A percentile compares a stretch with the other conserved stretches of the same genome.
Conservation (phyloP, 1,140 invertebrate genomes). For the Plodia interpunctella region DNA sequence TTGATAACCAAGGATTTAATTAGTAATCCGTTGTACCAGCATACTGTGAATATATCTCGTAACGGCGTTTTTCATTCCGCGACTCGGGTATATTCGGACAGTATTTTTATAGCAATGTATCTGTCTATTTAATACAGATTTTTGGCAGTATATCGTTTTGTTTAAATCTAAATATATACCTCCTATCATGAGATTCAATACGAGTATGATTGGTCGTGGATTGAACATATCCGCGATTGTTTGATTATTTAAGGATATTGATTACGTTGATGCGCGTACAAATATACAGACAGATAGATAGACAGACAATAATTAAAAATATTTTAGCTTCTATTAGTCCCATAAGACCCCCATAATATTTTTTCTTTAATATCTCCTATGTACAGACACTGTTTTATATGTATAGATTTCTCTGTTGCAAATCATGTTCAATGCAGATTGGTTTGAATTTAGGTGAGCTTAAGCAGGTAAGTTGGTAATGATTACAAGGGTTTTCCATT, state of each 20-base stretch:
- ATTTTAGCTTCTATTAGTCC: no score
- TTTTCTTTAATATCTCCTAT: not conserved
- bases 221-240: not conserved
- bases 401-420: no score
- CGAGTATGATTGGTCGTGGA: not conserved
- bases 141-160: conserved; percentile 20
- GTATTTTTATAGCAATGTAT: no score
- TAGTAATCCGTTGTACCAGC: not conserved
- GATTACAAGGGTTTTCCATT: conserved; percentile 29
- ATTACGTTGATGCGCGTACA: not conserved
- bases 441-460: not conserved
- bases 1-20: not conserved
- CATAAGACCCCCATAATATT: no score
- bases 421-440: not conserved
- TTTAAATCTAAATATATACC: conserved; percentile 29
- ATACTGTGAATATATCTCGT: conserved; percentile 16
- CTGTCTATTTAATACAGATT: no score
- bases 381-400: no score
- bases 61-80: conserved; percentile 37
- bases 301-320: no score
- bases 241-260: not conserved
- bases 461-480: conserved; percentile 18
- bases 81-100: conserved; percentile 32
- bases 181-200: no score
- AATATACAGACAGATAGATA: not conserved